Conservation (phyloP, 1,140 invertebrate genomes). For the Zophobas atratus region DNA sequence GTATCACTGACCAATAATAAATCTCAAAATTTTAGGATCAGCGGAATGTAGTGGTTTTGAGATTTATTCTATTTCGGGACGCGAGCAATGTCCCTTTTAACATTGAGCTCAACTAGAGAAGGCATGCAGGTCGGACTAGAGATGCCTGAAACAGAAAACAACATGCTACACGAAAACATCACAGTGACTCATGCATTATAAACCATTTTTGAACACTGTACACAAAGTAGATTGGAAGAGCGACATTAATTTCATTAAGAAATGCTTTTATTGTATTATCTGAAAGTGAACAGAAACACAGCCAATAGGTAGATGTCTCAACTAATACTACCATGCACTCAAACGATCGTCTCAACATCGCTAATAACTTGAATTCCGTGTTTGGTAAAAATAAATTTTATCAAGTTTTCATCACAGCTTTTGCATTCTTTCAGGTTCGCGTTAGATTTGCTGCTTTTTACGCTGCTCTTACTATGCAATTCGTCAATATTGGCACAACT, state of each 20-base stretch:
- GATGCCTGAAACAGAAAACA: constrained; percentile 66
- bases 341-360: constrained; percentile 82
- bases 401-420: constrained; percentile 76
- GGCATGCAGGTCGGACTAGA: constrained; percentile 66
- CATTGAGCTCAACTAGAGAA: constrained; percentile 63
- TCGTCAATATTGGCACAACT: constrained; percentile 65
- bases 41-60: constrained; percentile 45
- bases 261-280: constrained; percentile 12
- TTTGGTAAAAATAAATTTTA: constrained; percentile 80
- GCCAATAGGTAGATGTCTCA: constrained; percentile 33
- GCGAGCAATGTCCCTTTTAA: constrained; percentile 48
- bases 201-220: constrained; percentile 1
- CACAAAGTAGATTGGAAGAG: constrained; percentile 24
- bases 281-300: constrained; percentile 26
- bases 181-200: constrained; percentile 31
- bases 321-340: constrained; percentile 57
- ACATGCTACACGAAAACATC: constrained; percentile 51
- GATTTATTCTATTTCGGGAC: constrained; percentile 35
- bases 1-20: constrained; percentile 18
- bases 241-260: constrained; percentile 25
- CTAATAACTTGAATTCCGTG: constrained; percentile 83
- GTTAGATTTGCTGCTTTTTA: constrained; percentile 62
- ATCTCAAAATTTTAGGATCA: constrained; percentile 30
- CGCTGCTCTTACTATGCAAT: constrained; percentile 42
- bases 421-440: constrained; percentile 65